A percentile compares a stretch with the other conserved stretches of the same genome.
These are phyloP conservation scores for Phyllotreta cruciferae DNA, from an alignment of 2,888 invertebrate genomes.

Conservation along the genomic window DNA sequence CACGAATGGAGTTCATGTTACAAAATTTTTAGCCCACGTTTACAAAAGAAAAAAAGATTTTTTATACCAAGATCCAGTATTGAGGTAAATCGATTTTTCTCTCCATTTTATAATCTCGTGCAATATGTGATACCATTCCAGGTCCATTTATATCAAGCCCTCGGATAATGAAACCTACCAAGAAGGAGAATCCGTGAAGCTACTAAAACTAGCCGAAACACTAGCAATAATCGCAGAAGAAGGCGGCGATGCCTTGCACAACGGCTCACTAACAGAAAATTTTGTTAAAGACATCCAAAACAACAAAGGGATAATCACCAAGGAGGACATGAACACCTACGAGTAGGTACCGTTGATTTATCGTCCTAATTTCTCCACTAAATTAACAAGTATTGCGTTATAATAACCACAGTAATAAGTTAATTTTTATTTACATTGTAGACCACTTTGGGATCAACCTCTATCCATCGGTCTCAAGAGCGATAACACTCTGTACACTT, in stretches of 20 bases:
- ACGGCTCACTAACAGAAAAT: conserved; percentile 62
- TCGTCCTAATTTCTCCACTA: neutral
- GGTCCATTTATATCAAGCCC: conserved; percentile 49
- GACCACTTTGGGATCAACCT: conserved; percentile 71
- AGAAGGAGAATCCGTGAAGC: conserved; percentile 44
- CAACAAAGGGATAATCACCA: conserved; percentile 78
- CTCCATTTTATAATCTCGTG: neutral
- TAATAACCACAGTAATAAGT: no score
- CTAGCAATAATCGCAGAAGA: conserved; percentile 63
- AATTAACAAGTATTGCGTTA: neutral
- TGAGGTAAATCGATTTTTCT: conserved; percentile 33
- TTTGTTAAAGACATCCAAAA: conserved; percentile 54
- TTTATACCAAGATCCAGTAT: conserved; percentile 38
- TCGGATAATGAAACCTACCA: conserved; percentile 44
- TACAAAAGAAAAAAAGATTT: conserved; percentile 33
- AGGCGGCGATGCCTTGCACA: conserved; percentile 65
- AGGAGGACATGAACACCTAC: conserved; percentile 77
- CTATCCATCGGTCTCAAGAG: conserved; percentile 65
- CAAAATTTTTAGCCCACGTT: conserved; percentile 54
- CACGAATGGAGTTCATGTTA: conserved; percentile 74
- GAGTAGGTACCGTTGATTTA: conserved; percentile 60
- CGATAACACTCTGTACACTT: conserved; percentile 75
- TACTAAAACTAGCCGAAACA: conserved; percentile 61
- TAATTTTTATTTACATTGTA: conserved; percentile 50
- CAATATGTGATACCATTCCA: conserved; percentile 24